Conservation (phyloP, 2,888 invertebrate species). For the Aproaerema taeniolella region DNA sequence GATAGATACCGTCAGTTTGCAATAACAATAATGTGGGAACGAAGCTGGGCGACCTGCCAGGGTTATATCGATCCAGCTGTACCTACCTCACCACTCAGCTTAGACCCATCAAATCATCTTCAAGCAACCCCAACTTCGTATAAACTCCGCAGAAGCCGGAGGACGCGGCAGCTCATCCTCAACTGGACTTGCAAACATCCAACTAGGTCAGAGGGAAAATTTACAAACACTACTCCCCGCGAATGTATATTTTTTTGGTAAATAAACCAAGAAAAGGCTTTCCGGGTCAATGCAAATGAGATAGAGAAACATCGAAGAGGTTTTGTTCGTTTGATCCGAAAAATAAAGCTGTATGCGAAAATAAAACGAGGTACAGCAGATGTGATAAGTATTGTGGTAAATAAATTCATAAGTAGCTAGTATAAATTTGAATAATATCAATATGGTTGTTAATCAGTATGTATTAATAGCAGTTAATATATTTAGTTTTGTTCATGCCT, state of each 20-base stretch:
- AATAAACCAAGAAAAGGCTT: conserved; percentile 58
- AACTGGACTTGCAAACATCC: conserved; percentile 55
- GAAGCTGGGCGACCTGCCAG: conserved; percentile 75
- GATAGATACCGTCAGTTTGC: conserved; percentile 65
- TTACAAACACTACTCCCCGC: conserved; percentile 69
- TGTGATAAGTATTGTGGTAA: no score
- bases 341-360: neutral
- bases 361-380: no score
- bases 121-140: conserved; percentile 34
- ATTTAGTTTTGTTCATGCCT: no score
- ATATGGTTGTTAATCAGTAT: no score
- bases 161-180: conserved; percentile 40
- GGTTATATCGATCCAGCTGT: conserved; percentile 62
- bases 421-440: no score
- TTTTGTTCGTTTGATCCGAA: neutral
- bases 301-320: conserved; percentile 22
- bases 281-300: conserved; percentile 68
- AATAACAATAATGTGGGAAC: conserved; percentile 75
- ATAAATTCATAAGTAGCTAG: no score
- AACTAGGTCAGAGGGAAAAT: conserved; percentile 77
- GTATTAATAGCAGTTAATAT: no score
- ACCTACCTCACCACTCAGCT: conserved; percentile 46
- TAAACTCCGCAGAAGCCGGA: conserved; percentile 33
- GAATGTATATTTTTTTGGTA: conserved; percentile 58
- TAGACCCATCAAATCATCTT: conserved; percentile 55